Percentiles rank a stretch among this genome's conserved stretches.
Evolutionary conservation across 2,888 invertebrate species (phyloP).

Genomic region (Bruchidius siliquastri): DNA sequence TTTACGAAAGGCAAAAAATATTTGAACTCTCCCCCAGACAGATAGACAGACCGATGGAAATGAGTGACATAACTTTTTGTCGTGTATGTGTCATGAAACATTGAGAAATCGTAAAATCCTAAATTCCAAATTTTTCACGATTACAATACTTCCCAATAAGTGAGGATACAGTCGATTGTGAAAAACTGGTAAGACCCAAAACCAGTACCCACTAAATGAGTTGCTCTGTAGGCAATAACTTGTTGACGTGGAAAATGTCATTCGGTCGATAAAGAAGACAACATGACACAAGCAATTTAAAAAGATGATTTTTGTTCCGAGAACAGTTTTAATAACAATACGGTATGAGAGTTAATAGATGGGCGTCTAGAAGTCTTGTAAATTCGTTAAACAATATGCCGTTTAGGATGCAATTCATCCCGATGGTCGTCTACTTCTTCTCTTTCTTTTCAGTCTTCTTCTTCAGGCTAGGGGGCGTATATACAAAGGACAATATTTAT

Average conservation of each 20-base stretch:
- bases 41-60: too few relatives aligned
- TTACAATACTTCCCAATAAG: not conserved
- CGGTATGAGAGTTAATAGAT: conserved; percentile 19
- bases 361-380: conserved; percentile 28
- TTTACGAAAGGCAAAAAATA: too few relatives aligned
- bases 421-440: conserved; percentile 18
- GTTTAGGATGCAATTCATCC: conserved; percentile 26
- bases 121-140: too few relatives aligned
- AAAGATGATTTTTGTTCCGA: conserved; percentile 4
- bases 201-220: not conserved
- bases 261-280: not conserved
- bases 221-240: not conserved
- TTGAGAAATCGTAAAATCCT: too few relatives aligned
- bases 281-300: not conserved
- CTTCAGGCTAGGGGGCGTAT: conserved; percentile 18
- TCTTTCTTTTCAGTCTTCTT: not conserved
- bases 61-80: too few relatives aligned
- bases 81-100: too few relatives aligned
- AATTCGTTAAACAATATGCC: conserved; percentile 32
- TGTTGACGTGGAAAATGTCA: not conserved
- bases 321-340: conserved; percentile 18
- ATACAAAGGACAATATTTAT: conserved; percentile 42
- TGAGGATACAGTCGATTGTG: not conserved
- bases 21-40: too few relatives aligned
- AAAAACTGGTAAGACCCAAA: not conserved